Base-by-base conservation (phyloP, 2,797 vertebrate species). In the Malurus splendens region DNA sequence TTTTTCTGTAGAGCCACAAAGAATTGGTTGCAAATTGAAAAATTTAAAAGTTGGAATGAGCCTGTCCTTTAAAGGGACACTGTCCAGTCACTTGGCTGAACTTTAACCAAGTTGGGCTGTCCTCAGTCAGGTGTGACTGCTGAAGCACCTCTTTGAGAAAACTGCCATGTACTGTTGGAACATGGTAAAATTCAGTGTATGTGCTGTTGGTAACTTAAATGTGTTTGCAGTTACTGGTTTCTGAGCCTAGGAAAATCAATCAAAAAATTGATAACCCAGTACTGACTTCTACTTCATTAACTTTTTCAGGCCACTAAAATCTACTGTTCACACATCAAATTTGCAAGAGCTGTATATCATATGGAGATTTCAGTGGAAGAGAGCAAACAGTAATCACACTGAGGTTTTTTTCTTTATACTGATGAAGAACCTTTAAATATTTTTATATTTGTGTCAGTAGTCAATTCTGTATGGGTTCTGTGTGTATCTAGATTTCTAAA, bases 281-380 rank as follows among this genome's bases (percentile, higher is more conserved):
- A 17, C 3, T 51, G 54, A 8, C 19, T 78, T 24, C 2, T 20
- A 1, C 36, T 74, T 55, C 55, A 71, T 24, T 36, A 81, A 39
- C 23, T 47, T 25, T 14, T 50, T 50, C 24, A 18, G 27, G 39
- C 39, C 14, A 7, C 36, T 59, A 11, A 55, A 33, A 39, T 47
- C 18, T 70, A 38, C 56, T 62, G 24, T 17, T n/a, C 20, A 6
- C 5, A 7, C 62, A 7, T 41, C 2, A 7, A 36, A 18, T 77
- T 86, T 41, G 24, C 12, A 5, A 32, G 65, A 66, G 0, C 15
- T 7, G 0, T 19, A 0, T 60, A 4, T 60, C 20, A 3, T 9
- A 2, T 3, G 12, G 5, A 1, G 17, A 13, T 68, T 60, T 38
- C 11, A 10, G 7, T 51, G 50, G n/a, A 41, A 56, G 54, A 50